Percentiles rank a stretch among this genome's conserved stretches.
phyloP scores from a whole-genome alignment of 2,888 invertebrate genomes.

The Apotomis capreana region DNA sequence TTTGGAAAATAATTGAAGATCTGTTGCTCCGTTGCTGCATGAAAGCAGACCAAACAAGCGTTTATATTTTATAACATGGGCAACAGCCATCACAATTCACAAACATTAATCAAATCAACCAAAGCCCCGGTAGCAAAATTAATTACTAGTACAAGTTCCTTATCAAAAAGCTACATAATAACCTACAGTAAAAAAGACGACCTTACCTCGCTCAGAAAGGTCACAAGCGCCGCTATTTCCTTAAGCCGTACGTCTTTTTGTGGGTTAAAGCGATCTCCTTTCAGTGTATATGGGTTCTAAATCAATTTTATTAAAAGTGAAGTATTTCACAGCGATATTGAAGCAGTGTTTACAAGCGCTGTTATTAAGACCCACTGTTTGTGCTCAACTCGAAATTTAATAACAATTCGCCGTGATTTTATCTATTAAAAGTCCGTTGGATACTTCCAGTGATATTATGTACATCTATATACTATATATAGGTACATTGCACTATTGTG shows the following conservation, averaged over 20 bases:
- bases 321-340: constrained; percentile 30
- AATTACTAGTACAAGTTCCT: constrained; percentile 2
- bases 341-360: constrained; percentile 29
- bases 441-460: constrained; percentile 5
- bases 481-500: too few species aligned
- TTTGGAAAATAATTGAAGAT: too few species aligned
- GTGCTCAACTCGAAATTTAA: constrained; percentile 31
- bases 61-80: too few species aligned
- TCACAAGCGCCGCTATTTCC: neutral
- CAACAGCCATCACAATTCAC: neutral
- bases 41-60: too few species aligned
- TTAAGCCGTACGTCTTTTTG: neutral
- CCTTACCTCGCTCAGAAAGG: neutral
- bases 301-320: constrained; percentile 40
- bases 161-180: constrained; percentile 6
- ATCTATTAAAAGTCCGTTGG: constrained; percentile 28
- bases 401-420: constrained; percentile 31
- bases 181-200: constrained; percentile 5
- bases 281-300: constrained; percentile 26
- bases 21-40: too few species aligned
- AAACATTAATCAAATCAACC: neutral
- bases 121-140: neutral
- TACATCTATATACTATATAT: too few species aligned
- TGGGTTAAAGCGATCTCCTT: constrained; percentile 1
- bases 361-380: constrained; percentile 34